phyloP scores from a whole-genome alignment of 2,113 vertebrate species.

The Dissostichus mawsoni region DNA sequence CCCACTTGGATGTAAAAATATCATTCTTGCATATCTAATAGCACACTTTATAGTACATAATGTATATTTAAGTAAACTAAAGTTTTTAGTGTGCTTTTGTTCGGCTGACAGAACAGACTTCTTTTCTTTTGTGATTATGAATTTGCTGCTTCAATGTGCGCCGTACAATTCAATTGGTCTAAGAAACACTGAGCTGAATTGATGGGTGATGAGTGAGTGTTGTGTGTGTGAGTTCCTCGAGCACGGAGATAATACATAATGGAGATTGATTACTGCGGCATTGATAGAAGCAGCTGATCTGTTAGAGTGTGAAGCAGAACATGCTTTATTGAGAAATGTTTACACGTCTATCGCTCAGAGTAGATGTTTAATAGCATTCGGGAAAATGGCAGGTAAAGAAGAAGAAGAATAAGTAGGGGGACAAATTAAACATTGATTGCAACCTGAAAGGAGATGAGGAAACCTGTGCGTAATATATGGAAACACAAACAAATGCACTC shows the following conservation, averaged over 20 bases:
- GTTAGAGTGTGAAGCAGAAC: conserved; percentile 23
- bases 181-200: conserved; percentile 36
- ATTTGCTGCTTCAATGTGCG: conserved; percentile 23
- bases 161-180: conserved; percentile 21
- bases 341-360: conserved; percentile 35
- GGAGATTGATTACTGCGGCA: conserved; percentile 58
- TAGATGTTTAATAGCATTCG: conserved; percentile 28
- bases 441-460: conserved; percentile 27
- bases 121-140: not conserved
- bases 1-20: conserved; percentile 4
- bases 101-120: too few species aligned
- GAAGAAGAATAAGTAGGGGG: not conserved
- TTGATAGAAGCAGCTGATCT: conserved; percentile 43
- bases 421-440: conserved; percentile 3
- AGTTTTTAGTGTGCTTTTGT: not conserved
- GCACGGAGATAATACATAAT: conserved; percentile 47
- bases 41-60: not conserved
- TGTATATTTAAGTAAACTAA: not conserved
- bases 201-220: conserved; percentile 19
- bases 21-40: not conserved
- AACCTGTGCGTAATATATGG: not conserved
- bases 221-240: conserved; percentile 11
- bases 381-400: not conserved
- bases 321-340: conserved; percentile 40
- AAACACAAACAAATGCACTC: not conserved